phyloP scores from a whole-genome alignment of 2,888 invertebrate species.

The Catocala fraxini region DNA sequence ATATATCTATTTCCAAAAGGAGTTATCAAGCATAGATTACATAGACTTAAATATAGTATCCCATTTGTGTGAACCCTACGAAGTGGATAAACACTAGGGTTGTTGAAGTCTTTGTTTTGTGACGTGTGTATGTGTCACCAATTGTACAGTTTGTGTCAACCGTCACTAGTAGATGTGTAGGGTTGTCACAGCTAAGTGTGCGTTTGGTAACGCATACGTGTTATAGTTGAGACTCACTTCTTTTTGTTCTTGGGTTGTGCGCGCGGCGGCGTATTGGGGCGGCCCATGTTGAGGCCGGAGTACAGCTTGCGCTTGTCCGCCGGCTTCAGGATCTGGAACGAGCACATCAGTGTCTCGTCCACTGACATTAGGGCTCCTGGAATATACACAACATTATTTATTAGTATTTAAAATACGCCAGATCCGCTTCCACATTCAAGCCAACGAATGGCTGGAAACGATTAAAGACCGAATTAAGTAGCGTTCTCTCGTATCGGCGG shows the following conservation, averaged over 20 bases:
- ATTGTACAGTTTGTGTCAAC: conserved; percentile 3
- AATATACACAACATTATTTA: conserved; percentile 26
- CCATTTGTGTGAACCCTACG: conserved; percentile 6
- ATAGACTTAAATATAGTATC: conserved; percentile 7
- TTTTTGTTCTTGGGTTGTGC: conserved; percentile 98
- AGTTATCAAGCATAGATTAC: conserved; percentile 3
- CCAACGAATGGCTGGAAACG: too few relatives aligned
- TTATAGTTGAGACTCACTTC: conserved; percentile 90
- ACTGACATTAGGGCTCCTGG: conserved; percentile 99
- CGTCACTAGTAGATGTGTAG: background rate
- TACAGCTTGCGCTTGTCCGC: conserved; percentile 99
- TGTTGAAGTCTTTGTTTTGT: background rate
- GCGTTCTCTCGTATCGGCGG: too few relatives aligned
- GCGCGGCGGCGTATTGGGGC: conserved; percentile 99
- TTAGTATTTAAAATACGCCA: too few relatives aligned
- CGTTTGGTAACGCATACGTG: conserved; percentile 17
- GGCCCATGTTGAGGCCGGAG: conserved; percentile 96
- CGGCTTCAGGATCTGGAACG: conserved; percentile 98
- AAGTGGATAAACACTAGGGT: background rate
- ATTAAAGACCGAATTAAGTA: too few relatives aligned
- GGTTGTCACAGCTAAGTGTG: background rate
- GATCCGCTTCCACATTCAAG: too few relatives aligned
- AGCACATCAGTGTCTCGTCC: conserved; percentile 99
- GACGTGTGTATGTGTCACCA: background rate
- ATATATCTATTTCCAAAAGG: background rate